Base-by-base conservation (phyloP, 2,888 invertebrate species). In the Athrips mouffetella region DNA sequence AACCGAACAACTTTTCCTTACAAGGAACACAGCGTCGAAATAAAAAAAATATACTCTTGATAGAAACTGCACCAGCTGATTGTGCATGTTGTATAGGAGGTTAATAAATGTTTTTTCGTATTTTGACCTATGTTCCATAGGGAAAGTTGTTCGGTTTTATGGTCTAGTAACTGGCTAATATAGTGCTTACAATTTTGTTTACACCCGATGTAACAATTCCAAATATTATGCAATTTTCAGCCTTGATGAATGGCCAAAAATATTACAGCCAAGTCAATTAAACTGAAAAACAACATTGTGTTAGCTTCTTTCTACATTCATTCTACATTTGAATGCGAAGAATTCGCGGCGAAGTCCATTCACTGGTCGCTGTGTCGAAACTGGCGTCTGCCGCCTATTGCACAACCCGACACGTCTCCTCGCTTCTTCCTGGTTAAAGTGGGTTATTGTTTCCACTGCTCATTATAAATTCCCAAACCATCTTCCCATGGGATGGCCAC, bases 361-460 rank as follows among this genome's bases (percentile, higher is more conserved):
- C 48, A 51, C 42, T 50, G 39, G 50, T 27, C 27, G 13, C 11
- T 35, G 42, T 51, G 47, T 57, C 51, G 50, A 47, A 53, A 42
- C 48, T 42, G 50, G 49, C 39, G 47, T 35, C 46, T 45, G 50
- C 52, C 46, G 50, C 50, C 46, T 45, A 60, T 76, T 76, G 62
- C 76, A 69, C 68, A 75, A 76, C 55, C 58, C 54, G 41, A 52
- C 44, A 59, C 59, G 58, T 60, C 62, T 55, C 55, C 4, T n/a
- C 44, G 48, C 50, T 50, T 60, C 65, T 77, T 79, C 77, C 78
- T 74, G 68, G 69, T 71, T 61, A 65, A 72, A 75, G 63, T 73
- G 47, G 72, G 73, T 70, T 67, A 70, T 70, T 67, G 60, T 67
- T 65, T 56, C 31, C 10, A 3, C 41, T 60, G 13, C 41, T 60